Conservation (phyloP, 2,113 vertebrate genomes). For the Chloropsis cyanopogon region DNA sequence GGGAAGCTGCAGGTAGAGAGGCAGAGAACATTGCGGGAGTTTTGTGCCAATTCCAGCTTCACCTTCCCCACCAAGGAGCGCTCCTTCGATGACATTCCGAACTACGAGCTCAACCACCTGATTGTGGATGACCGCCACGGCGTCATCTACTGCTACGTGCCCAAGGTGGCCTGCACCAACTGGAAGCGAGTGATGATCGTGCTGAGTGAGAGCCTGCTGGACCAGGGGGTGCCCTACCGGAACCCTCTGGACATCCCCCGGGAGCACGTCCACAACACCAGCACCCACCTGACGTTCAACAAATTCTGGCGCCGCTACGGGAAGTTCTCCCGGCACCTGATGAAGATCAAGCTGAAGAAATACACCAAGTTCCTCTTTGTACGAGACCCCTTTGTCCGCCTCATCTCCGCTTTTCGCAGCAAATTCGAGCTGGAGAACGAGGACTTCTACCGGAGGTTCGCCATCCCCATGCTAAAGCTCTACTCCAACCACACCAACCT, state of each 20-base stretch:
- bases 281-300: constrained; percentile 93
- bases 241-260: constrained; percentile 87
- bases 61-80: constrained; percentile 89
- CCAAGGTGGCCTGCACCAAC: constrained; percentile 97
- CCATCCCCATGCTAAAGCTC: constrained; percentile 84
- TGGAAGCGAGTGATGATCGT: constrained; percentile 99
- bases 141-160: constrained; percentile 96
- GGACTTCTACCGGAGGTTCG: constrained; percentile 89
- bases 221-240: constrained; percentile 82
- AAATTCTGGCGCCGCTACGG: constrained; percentile 97
- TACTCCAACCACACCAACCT: constrained; percentile 85
- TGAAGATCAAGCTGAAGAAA: constrained; percentile 95
- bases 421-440: constrained; percentile 92
- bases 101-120: constrained; percentile 93
- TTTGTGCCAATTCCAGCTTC: constrained; percentile 85
- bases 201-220: constrained; percentile 87
- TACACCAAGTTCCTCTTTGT: constrained; percentile 98
- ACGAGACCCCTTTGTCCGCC: constrained; percentile 92
- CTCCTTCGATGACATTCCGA: constrained; percentile 95
- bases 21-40: constrained; percentile 74
- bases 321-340: constrained; percentile 90
- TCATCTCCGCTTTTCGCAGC: constrained; percentile 96
- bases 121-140: constrained; percentile 96
- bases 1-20: constrained; percentile 80
- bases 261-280: constrained; percentile 88